A percentile compares a stretch with the other conserved stretches of the same genome.
Evolutionary conservation across 1,140 invertebrate genomes (phyloP).

Genomic region (Trichonephila inaurata): DNA sequence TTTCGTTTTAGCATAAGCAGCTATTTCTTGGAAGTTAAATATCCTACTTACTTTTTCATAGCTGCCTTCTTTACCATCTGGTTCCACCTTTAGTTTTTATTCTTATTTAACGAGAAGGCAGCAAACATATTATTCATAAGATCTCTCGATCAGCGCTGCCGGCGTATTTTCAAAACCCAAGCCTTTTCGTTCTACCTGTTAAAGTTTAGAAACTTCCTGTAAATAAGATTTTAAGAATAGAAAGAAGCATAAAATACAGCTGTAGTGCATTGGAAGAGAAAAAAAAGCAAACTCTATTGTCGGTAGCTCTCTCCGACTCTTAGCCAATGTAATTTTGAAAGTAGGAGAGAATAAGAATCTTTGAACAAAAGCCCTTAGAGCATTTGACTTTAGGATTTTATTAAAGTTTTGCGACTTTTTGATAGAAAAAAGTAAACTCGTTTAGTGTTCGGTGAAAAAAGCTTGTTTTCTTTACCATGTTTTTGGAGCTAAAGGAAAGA

Average conservation of each 20-base stretch:
- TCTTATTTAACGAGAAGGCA: not conserved
- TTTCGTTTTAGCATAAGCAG: not conserved
- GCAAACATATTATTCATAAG: not conserved
- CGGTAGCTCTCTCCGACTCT: not conserved
- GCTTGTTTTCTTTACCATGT: not conserved
- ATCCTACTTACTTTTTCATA: not conserved
- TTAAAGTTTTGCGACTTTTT: conserved; percentile 8
- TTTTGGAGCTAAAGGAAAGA: not conserved
- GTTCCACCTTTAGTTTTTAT: not conserved
- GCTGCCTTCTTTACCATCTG: not conserved
- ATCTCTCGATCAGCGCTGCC: not conserved
- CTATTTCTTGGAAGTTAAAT: not conserved
- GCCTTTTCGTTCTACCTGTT: conserved; percentile 27
- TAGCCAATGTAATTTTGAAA: not conserved
- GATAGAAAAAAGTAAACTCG: not conserved
- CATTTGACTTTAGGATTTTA: conserved; percentile 18
- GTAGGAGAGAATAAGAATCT: not conserved
- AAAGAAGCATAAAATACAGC: conserved; percentile 17
- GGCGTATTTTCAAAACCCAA: conserved; percentile 19
- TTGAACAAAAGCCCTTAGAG: conserved; percentile 19
- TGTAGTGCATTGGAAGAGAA: not conserved
- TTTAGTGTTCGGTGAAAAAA: not conserved
- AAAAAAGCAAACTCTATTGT: not conserved
- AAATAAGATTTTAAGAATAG: conserved; percentile 40
- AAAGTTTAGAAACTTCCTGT: conserved; percentile 58